phyloP scores from a whole-genome alignment of 2,113 vertebrate genomes.

The Megaceryle torquata region DNA sequence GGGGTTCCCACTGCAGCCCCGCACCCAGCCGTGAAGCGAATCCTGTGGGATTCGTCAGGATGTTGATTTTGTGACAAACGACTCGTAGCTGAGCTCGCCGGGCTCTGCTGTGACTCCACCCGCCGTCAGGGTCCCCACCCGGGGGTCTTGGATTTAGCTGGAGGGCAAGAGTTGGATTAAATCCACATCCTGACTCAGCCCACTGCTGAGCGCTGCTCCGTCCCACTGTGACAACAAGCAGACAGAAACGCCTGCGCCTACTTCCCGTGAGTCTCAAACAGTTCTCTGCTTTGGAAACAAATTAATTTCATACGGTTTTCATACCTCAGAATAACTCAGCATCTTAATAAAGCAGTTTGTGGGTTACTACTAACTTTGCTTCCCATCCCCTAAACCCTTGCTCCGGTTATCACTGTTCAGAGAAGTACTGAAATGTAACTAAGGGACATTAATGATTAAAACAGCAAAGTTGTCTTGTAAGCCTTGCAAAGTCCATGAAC shows the following conservation, averaged over 20 bases:
- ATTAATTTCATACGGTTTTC: background rate
- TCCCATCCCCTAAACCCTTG: background rate
- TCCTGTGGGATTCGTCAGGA: background rate
- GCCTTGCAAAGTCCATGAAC: background rate
- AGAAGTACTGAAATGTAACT: background rate
- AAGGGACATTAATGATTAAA: background rate
- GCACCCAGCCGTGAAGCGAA: background rate
- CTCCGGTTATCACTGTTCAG: background rate
- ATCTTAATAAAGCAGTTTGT: background rate
- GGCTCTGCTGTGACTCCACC: background rate
- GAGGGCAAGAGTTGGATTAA: constrained; percentile 4
- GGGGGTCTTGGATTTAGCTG: background rate
- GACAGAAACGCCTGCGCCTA: background rate
- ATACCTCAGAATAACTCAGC: background rate
- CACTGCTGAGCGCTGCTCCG: background rate
- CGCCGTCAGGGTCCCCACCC: fast-evolving
- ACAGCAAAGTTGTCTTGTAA: background rate
- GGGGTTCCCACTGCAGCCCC: background rate
- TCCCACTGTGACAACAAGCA: background rate
- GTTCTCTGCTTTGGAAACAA: background rate
- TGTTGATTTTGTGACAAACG: background rate
- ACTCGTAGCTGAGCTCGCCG: fast-evolving
- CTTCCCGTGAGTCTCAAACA: background rate
- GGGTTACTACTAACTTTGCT: background rate
- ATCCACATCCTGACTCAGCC: constrained; percentile 11